Conservation (phyloP, 2,797 vertebrate species). For the Catamblyrhynchus diadema region DNA sequence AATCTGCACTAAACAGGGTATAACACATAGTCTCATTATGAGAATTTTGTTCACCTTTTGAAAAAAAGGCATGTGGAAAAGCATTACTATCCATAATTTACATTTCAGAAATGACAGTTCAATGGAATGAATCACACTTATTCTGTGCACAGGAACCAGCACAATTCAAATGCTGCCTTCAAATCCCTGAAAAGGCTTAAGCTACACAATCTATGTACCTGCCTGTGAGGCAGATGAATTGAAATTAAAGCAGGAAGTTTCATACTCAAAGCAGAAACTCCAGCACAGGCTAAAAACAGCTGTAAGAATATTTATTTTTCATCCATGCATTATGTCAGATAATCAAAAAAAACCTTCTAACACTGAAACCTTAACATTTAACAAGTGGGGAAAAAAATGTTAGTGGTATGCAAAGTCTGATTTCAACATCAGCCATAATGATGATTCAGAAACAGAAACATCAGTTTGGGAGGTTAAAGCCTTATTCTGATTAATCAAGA, state of each 20-base stretch:
- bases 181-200: background rate
- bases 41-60: conserved; percentile 64
- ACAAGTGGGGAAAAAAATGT: background rate
- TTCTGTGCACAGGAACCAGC: background rate
- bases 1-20: conserved; percentile 31
- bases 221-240: background rate
- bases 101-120: conserved; percentile 54
- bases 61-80: conserved; percentile 13
- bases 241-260: background rate
- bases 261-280: background rate
- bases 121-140: conserved; percentile 24
- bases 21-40: conserved; percentile 54
- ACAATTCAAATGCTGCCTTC: background rate
- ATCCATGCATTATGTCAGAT: background rate
- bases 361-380: background rate
- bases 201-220: background rate
- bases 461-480: background rate
- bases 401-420: background rate
- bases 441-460: background rate
- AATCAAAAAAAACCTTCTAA: background rate
- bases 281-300: background rate
- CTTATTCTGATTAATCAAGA: background rate
- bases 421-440: background rate
- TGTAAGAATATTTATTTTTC: background rate
- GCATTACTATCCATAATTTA: conserved; percentile 42